Evolutionary conservation across 2,797 vertebrate genomes (phyloP).

Genomic region (Molossus alvarezi): DNA sequence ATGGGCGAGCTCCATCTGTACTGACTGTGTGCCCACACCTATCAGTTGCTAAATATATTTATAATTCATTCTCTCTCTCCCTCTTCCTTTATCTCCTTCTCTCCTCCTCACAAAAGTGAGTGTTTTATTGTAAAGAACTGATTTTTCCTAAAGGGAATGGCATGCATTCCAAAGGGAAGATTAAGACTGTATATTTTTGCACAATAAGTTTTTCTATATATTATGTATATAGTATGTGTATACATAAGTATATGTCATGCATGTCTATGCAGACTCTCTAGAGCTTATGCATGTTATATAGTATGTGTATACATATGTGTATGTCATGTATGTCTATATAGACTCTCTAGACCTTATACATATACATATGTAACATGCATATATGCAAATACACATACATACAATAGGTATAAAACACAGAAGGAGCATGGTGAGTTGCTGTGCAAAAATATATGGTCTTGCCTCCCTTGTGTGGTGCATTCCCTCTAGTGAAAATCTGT

Average conservation of each 20-base stretch:
- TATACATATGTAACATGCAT: fast-evolving
- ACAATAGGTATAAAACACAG: not conserved
- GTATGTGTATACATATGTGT: not conserved
- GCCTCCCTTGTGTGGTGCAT: not conserved
- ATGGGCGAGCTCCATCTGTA: not conserved
- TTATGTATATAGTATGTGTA: not conserved
- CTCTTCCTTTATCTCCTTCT: not conserved
- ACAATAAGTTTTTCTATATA: not conserved
- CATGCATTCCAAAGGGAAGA: not conserved
- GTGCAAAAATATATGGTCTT: not conserved
- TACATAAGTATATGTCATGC: not conserved
- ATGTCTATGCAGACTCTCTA: not conserved
- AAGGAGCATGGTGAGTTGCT: not conserved
- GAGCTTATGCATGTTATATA: not conserved
- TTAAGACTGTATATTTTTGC: not conserved
- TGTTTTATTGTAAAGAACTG: not conserved
- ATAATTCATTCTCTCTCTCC: not conserved
- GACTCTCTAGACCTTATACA: not conserved
- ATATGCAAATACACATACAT: not conserved
- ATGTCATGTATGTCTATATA: too few species aligned
- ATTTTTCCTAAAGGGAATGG: not conserved
- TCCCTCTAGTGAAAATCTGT: not conserved
- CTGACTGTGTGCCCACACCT: not conserved
- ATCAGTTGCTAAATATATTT: not conserved
- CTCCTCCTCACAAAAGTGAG: not conserved